Percentiles rank a stretch among this genome's conserved stretches.
Conservation (phyloP, 2,113 vertebrate species). For the Mystacornis crossleyi region DNA sequence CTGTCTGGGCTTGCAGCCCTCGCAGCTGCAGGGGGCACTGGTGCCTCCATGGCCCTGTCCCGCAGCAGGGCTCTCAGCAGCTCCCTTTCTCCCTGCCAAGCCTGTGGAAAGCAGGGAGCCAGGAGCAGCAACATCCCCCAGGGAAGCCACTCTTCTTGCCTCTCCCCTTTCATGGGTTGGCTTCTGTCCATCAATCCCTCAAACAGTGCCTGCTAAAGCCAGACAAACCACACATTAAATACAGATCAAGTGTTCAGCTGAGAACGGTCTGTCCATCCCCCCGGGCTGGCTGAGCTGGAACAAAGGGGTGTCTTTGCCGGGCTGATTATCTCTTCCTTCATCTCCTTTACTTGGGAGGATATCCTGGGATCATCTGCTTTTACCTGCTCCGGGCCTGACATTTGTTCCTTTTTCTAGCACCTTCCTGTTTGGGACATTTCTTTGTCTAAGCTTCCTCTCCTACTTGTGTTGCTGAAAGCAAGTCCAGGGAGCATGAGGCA, state of each 20-base stretch:
- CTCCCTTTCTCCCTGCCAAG: neutral
- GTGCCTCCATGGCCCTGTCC: rapidly evolving
- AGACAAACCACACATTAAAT: neutral
- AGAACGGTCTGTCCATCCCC: neutral
- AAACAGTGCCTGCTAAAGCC: neutral
- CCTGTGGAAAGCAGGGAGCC: rapidly evolving
- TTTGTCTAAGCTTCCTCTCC: conserved; percentile 17
- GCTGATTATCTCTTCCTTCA: neutral
- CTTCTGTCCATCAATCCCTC: neutral
- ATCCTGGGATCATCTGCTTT: neutral
- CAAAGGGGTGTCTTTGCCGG: rapidly evolving
- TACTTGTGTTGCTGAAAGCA: neutral
- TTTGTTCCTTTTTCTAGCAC: neutral
- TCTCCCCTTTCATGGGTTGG: rapidly evolving
- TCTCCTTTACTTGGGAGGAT: neutral
- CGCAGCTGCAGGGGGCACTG: rapidly evolving
- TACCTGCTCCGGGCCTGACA: neutral
- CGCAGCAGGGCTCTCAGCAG: neutral
- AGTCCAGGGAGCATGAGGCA: neutral
- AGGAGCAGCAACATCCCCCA: neutral
- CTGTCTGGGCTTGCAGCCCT: neutral
- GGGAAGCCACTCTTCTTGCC: neutral
- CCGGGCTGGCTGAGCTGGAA: neutral
- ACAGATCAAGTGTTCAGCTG: neutral
- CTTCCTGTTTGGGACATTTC: conserved; percentile 18